Percentiles rank a stretch among this genome's conserved stretches.
phyloP scores from a whole-genome alignment of 2,113 vertebrate species.

The Cyphotilapia sp. region DNA sequence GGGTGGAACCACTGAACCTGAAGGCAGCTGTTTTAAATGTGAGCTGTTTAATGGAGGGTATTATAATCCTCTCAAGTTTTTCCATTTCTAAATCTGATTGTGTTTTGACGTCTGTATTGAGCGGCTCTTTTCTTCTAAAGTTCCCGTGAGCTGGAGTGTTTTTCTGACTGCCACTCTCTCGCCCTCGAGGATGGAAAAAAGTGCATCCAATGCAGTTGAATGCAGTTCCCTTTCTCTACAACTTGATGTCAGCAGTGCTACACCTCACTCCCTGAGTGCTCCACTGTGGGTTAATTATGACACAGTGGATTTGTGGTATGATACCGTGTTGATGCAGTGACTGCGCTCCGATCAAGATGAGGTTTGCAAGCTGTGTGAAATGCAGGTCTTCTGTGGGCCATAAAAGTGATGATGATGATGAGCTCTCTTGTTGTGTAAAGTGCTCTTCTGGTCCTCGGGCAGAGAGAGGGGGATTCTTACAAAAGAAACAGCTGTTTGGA shows the following conservation, averaged over 20 bases:
- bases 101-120: not conserved
- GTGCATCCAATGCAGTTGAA: not conserved
- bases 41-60: not conserved
- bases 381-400: not conserved
- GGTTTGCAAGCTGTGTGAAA: not conserved
- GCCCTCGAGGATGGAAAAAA: not conserved
- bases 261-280: not conserved
- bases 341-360: not conserved
- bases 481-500: not conserved
- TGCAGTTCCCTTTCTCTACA: constrained; percentile 31
- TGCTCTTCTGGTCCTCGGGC: not conserved
- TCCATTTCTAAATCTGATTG: not conserved
- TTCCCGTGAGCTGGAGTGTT: not conserved
- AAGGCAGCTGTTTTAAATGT: not conserved
- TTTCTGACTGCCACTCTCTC: not conserved
- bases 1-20: not conserved
- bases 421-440: not conserved
- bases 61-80: not conserved
- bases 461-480: not conserved
- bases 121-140: not conserved
- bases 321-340: not conserved
- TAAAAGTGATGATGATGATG: not conserved
- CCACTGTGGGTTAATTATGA: not conserved
- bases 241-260: constrained; percentile 50
- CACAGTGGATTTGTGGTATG: not conserved